Evolutionary conservation across 2,888 invertebrate genomes (phyloP), one percentile per base, ranked within the genome.

Genomic region (Nemotelus pantherinus): DNA sequence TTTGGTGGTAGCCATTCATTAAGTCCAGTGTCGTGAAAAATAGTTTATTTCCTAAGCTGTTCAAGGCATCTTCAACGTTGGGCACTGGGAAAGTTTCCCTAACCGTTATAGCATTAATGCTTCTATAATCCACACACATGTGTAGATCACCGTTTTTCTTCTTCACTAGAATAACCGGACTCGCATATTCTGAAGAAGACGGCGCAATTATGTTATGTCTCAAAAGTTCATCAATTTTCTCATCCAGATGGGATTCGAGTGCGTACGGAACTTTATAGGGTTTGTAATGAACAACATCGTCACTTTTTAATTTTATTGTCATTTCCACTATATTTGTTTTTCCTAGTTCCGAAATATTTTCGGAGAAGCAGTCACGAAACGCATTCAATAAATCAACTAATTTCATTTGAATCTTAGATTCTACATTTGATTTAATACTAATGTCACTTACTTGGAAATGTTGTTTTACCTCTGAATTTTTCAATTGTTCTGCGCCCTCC

Each of bases 221-320:
- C 58, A 58, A n/a, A 7, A 58, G 25, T 58, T 58, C 58, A 6
- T 58, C 58, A n/a, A 58, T 58, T 58, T 58, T 58, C 58, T 4
- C 4, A 58, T 25, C 10, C 6, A 58, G 58, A 63, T 5, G 39
- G 43, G 39, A 39, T 4, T 43, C 43, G 3, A 63, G 9, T 3
- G 3, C 63, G 3, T 63, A 63, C 3, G 63, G 41, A 41, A 63
- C 43, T 63, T 63, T 5, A 63, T 39, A 63, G 39, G 41, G 63
- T 63, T 63, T 25, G 43, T 63, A 63, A 41, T 43, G 63, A 41
- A 39, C 43, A 3, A 43, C 41, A 41, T 63, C 63, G 7, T 10
- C 4, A 45, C 3, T 67, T 67, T 67, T 44, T 45, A 67, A 44
- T 3, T 39, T 6, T 45, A 67, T 47, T 45, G n/a, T 67, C 45